Evolutionary conservation across 2,113 vertebrate genomes (phyloP).

Genomic region (Turnix velox): DNA sequence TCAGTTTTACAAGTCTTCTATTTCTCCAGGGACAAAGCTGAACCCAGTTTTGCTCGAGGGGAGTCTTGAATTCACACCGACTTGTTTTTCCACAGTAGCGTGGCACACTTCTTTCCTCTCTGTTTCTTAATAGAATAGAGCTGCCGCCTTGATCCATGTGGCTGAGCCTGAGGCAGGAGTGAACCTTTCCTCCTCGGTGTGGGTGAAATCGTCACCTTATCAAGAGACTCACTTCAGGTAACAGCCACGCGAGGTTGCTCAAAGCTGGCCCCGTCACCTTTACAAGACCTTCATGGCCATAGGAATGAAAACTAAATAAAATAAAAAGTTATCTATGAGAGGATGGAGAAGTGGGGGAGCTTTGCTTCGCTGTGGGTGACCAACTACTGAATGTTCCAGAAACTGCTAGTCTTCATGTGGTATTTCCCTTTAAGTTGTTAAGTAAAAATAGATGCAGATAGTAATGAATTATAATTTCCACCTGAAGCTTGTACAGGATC

Average conservation of each 20-base stretch:
- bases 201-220: background rate
- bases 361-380: background rate
- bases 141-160: background rate
- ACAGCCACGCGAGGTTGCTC: rapidly evolving
- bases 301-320: background rate
- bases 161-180: background rate
- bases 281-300: background rate
- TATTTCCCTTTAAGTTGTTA: background rate
- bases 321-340: background rate
- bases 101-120: background rate
- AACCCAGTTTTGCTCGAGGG: background rate
- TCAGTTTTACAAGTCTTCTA: background rate
- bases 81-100: rapidly evolving
- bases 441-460: background rate
- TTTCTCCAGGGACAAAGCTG: background rate
- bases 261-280: background rate
- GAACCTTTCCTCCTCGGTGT: background rate
- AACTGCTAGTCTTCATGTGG: background rate
- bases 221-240: background rate
- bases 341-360: background rate
- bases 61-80: background rate
- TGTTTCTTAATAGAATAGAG: background rate
- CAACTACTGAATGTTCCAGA: background rate
- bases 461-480: background rate
- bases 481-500: background rate